phyloP scores from a whole-genome alignment of 2,113 vertebrate genomes.

The Raphicerus campestris region DNA sequence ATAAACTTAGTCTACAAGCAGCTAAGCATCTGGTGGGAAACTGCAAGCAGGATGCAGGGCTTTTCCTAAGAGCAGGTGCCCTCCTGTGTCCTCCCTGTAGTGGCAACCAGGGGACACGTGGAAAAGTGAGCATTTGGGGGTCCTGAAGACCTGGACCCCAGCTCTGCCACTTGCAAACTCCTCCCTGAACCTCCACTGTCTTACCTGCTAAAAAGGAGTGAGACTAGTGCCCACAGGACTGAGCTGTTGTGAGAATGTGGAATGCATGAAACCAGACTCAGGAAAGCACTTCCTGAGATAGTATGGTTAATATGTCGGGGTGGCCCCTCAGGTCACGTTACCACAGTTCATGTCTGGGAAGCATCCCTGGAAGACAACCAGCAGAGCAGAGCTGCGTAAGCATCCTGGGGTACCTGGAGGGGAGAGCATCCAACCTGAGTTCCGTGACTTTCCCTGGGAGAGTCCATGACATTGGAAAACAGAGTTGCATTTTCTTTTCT shows the following conservation, averaged over 20 bases:
- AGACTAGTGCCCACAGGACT: background rate
- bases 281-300: background rate
- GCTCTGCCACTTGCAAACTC: background rate
- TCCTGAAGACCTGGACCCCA: background rate
- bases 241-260: background rate
- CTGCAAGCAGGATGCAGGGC: background rate
- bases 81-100: too few species aligned
- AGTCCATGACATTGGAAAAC: background rate
- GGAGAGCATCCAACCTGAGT: accelerated
- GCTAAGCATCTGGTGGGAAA: background rate
- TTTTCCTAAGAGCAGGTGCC: background rate
- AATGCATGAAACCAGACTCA: background rate
- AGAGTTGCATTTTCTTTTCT: background rate
- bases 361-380: background rate
- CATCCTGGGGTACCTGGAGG: background rate
- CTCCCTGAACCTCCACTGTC: background rate
- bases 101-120: too few species aligned
- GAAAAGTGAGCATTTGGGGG: background rate
- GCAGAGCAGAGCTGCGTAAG: background rate
- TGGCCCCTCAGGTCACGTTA: background rate
- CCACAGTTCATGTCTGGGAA: background rate
- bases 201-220: background rate
- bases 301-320: background rate
- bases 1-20: background rate
- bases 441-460: background rate